Base-by-base conservation (phyloP, 2,113 vertebrate species). In the Ceratotherium simum region DNA sequence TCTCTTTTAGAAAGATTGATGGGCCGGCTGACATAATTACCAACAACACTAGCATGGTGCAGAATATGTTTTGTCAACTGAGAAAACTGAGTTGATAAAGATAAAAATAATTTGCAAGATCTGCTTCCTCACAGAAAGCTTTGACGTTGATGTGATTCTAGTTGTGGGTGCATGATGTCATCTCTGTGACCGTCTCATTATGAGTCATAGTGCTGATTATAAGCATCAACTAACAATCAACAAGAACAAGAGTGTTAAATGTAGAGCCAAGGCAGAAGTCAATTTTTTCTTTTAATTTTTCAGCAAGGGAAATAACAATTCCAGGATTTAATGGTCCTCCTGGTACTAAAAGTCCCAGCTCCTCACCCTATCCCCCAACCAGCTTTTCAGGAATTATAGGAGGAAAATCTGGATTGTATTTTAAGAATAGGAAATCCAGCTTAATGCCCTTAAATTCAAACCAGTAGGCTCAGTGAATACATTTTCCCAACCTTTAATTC, bases 371-470 rank as follows among this genome's bases (percentile, higher is more conserved):
- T 16, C 17, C 54, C n/a, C 86, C 75, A 85, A 69, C 33, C 54
- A 87, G 90, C 36, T 93, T 91, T 95, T 96, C 56, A 91, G 90
- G 81, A 97, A 96, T 94, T 98, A 94, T 48, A 91, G 36, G 91
- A 82, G 54, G 72, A 62, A 96, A 97, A 96, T 95, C 96, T 97
- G 95, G 95, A 94, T 94, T 96, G 73, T 48, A 95, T 96, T 96
- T 97, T 90, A 95, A 97, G 82, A 96, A 80, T 79, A 97, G 88
- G 56, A 97, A 97, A 97, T 97, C 94, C 73, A 96, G 69, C 76
- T 91, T 97, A 97, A 97, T 96, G 87, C 46, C 42, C 42, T 85
- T 94, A 92, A 97, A 97, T 97, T 95, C 73, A 96, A 98, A 94
- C 94, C 90, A 97, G 90, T 92, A 89, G 56, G 42, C 29, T 73